Conservation (phyloP, 2,888 invertebrate species). For the Opisthograptis luteolata region DNA sequence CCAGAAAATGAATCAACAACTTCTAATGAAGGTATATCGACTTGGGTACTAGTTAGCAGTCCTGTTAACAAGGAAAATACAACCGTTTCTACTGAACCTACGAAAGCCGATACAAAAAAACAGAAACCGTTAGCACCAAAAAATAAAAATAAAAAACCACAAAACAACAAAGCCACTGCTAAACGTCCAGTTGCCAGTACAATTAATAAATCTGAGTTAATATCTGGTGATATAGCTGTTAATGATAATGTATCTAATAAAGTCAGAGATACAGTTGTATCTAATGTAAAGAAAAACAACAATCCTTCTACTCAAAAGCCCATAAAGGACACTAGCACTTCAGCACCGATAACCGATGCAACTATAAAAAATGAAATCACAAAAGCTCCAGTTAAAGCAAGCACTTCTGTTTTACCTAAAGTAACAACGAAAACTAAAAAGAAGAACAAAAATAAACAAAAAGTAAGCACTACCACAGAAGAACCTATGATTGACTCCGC, state of each 20-base stretch:
- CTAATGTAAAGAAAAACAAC: slow-evolving; percentile 81
- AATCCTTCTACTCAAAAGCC: slow-evolving; percentile 54
- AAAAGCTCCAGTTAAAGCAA: slow-evolving; percentile 55
- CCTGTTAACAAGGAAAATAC: slow-evolving; percentile 59
- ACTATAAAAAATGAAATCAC: slow-evolving; percentile 59
- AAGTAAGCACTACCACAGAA: slow-evolving; percentile 56
- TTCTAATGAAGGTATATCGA: slow-evolving; percentile 88
- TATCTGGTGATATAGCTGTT: slow-evolving; percentile 76
- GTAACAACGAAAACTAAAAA: slow-evolving; percentile 70
- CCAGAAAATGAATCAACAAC: slow-evolving; percentile 74
- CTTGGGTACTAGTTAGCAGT: slow-evolving; percentile 89
- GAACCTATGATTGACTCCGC: slow-evolving; percentile 67
- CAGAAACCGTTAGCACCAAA: slow-evolving; percentile 58
- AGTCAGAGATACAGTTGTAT: slow-evolving; percentile 85
- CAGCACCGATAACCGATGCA: slow-evolving; percentile 52
- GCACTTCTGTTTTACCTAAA: slow-evolving; percentile 40
- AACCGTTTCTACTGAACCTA: slow-evolving; percentile 67
- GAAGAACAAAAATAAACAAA: slow-evolving; percentile 71
- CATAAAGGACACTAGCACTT: slow-evolving; percentile 50
- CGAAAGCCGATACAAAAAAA: slow-evolving; percentile 67
- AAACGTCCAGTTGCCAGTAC: slow-evolving; percentile 75
- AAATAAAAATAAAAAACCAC: slow-evolving; percentile 69
- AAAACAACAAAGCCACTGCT: slow-evolving; percentile 56
- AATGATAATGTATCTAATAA: slow-evolving; percentile 83
- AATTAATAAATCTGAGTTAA: slow-evolving; percentile 75